These are phyloP conservation scores for Tachycineta bicolor DNA, from an alignment of 2,113 vertebrate genomes.

Conservation along the genomic window DNA sequence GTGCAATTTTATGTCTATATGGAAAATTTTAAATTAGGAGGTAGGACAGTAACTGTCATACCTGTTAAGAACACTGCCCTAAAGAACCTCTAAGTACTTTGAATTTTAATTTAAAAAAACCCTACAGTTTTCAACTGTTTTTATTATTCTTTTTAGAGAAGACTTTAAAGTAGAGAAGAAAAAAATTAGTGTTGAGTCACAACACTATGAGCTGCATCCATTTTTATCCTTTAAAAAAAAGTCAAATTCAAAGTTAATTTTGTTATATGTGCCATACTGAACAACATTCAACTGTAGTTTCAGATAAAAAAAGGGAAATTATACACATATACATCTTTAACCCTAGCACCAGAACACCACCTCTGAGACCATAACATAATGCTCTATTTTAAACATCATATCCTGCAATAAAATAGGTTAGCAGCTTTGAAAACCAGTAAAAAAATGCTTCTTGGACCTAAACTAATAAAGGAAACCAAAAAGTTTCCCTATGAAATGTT, in stretches of 20 bases:
- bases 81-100: conserved; percentile 65
- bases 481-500: conserved; percentile 64
- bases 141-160: conserved; percentile 47
- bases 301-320: conserved; percentile 74
- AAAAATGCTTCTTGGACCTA: conserved; percentile 61
- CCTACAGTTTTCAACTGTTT: conserved; percentile 54
- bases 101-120: conserved; percentile 57
- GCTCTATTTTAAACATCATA: conserved; percentile 68
- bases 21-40: conserved; percentile 47
- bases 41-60: conserved; percentile 56
- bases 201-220: conserved; percentile 72
- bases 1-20: conserved; percentile 60
- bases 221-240: conserved; percentile 53
- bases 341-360: conserved; percentile 71
- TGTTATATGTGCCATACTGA: conserved; percentile 71
- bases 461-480: conserved; percentile 41
- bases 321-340: conserved; percentile 68
- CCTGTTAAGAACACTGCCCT: conserved; percentile 63
- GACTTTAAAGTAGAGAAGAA: conserved; percentile 56
- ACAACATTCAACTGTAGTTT: conserved; percentile 73
- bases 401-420: conserved; percentile 73
- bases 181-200: conserved; percentile 66
- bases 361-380: conserved; percentile 71
- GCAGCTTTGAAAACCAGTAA: conserved; percentile 72
- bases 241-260: conserved; percentile 70